Percentiles rank a stretch among this genome's conserved stretches.
phyloP scores from a whole-genome alignment of 2,888 invertebrate species.

The Lepidochrysops patricia region DNA sequence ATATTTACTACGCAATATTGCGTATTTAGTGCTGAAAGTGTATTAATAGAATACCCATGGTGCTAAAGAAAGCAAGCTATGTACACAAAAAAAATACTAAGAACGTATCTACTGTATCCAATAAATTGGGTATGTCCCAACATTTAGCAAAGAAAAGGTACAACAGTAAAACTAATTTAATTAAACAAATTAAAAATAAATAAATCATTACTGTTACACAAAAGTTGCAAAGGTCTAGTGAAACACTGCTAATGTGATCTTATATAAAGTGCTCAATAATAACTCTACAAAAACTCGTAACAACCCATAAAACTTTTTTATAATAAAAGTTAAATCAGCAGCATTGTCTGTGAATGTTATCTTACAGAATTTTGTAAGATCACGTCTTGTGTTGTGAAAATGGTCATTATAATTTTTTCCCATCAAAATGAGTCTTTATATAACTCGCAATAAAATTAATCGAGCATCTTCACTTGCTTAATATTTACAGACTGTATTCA shows the following conservation, averaged over 20 bases:
- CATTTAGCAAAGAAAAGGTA: too few relatives aligned
- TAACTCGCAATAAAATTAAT: neutral
- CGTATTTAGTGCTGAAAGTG: too few relatives aligned
- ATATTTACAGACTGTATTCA: conserved; percentile 3
- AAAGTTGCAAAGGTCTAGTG: neutral
- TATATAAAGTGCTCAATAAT: neutral
- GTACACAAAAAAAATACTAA: too few relatives aligned
- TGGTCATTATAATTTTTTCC: neutral
- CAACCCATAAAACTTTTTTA: neutral
- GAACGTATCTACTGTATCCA: too few relatives aligned
- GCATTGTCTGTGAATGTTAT: conserved; percentile 1
- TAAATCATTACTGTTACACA: neutral
- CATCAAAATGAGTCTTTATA: conserved; percentile 2
- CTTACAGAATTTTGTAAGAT: neutral
- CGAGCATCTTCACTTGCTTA: conserved; percentile 2
- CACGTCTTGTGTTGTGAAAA: conserved; percentile 1
- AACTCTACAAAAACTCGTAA: neutral
- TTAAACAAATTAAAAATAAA: neutral
- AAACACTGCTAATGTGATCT: neutral
- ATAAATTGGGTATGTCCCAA: too few relatives aligned
- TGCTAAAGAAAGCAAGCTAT: too few relatives aligned
- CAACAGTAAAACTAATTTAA: too few relatives aligned
- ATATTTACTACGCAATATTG: too few relatives aligned
- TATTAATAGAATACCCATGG: too few relatives aligned
- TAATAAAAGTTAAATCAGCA: neutral